Evolutionary conservation across 1,140 invertebrate species (phyloP), one percentile per base, ranked within the genome.

Genomic region (Pseudomyrmex pallidus): DNA sequence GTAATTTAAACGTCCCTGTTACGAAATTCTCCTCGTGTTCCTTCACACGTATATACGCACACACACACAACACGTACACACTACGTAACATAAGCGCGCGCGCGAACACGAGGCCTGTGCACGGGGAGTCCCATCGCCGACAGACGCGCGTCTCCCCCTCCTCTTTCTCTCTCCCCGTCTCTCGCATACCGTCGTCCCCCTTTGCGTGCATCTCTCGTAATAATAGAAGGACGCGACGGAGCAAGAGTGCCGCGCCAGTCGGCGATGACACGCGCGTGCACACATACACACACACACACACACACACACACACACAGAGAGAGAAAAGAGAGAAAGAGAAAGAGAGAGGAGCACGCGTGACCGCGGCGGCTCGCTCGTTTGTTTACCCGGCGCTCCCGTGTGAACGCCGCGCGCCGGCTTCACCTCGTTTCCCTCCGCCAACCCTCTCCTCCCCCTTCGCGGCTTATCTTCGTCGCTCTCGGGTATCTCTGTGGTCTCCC

Each of bases 371-470:
- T 83, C 61, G 56, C 63, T 86, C 83, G 85, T 86, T 84, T 86
- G 85, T 86, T 86, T 86, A 86, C 74, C 48, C 82, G 72, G 68
- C 85, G 74, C 80, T 85, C 80, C 70, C 72, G 84, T 83, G 80
- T 83, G 82, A 83, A 85, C 80, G 84, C 48, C 56, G 62, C 67
- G 63, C 56, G 77, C 52, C 67, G 63, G 46, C 73, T 62, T 64
- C 66, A 50, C 66, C 83, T 59, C 59, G 13, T 66, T 8, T 46
- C 44, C 17, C 15, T 56, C 46, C 46, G 0, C 44, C 15, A n/a
- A 52, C 57, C 7, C 7, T 20, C 50, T 12, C 48, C 9, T 0
- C 62, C n/a, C 17, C 50, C 48, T 22, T 12, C 57, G 48, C 66
- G 9, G 25, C 22, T 22, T 87, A 57, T 78, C 87, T 86, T 83